phyloP scores from a whole-genome alignment of 2,113 vertebrate genomes.

The Romanogobio albipinnatus region DNA sequence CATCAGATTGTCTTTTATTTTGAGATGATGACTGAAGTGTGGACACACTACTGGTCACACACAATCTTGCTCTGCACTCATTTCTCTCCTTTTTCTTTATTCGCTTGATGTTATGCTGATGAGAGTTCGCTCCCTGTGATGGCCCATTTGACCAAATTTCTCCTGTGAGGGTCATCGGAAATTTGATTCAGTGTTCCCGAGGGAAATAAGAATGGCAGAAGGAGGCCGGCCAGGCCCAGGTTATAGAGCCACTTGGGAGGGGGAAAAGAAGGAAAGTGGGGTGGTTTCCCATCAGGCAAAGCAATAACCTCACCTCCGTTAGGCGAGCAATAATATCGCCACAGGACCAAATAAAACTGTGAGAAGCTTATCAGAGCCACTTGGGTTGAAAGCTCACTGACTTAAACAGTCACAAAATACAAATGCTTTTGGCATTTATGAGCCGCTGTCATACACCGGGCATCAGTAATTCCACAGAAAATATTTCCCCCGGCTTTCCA shows the following conservation, averaged over 20 bases:
- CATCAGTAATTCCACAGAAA: constrained; percentile 9
- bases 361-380: constrained; percentile 24
- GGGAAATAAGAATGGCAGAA: constrained; percentile 53
- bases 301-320: constrained; percentile 60
- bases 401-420: constrained; percentile 43
- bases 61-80: constrained; percentile 34
- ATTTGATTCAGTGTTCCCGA: constrained; percentile 61
- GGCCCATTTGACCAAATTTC: constrained; percentile 58
- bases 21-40: not conserved
- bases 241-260: constrained; percentile 42
- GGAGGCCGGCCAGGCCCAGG: constrained; percentile 27
- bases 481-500: constrained; percentile 2
- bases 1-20: not conserved
- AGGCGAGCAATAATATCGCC: constrained; percentile 54
- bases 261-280: constrained; percentile 28
- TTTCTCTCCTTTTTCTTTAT: constrained; percentile 44
- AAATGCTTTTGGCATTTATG: constrained; percentile 48
- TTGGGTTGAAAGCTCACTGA: constrained; percentile 42
- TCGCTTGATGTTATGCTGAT: constrained; percentile 59
- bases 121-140: constrained; percentile 42
- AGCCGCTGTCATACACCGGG: constrained; percentile 31
- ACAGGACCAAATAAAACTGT: constrained; percentile 41
- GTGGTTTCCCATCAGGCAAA: constrained; percentile 55
- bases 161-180: constrained; percentile 58
- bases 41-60: constrained; percentile 41